Base-by-base conservation (phyloP, 64 coral and sea anemone genomes). In the Anthopleura sola region DNA sequence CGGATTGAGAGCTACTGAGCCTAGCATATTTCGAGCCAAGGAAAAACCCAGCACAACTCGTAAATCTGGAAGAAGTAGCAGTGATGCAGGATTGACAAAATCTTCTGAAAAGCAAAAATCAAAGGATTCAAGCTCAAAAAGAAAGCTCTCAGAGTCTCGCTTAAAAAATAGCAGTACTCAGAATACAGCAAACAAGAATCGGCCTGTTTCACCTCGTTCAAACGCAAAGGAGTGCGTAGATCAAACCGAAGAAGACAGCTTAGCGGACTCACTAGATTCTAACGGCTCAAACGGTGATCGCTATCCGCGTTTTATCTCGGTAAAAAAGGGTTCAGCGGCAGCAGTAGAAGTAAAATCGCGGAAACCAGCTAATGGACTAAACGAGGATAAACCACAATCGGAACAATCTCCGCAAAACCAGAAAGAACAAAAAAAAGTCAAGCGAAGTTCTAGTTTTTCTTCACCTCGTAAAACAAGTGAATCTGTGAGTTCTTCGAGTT, bases 231-330 rank as follows among this genome's bases (percentile, higher is more conserved):
- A 48, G 17, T 24, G 8, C 16, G 26, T 31, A 29, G 50, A 83
- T 24, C 50, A 58, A 19, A 23, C 29, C 0, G 29, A 5, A 54
- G 50, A 83, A 20, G 39, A 34, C 34, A 60, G 19, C 39, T 60
- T 29, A 57, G 26, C 32, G 31, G 82, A 83, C n/a, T 83, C 55
- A 16, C 39, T 17, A 1, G 82, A 83, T 81, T 81, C 78, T 36
- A 15, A 26, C 31, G 24, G 47, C 5, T 83, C 55, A 2, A 83
- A 54, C 34, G 50, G 82, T 33, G 82, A 83, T 83, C 53, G 89
- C 29, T 91, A 91, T 91, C 89, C 89, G 39, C 76, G 86, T 5
- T 91, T 91, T 82, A 91, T 91, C 40, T 69, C 55, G 34, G 84
- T 90, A 24, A 90, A 86, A 8, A 36, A 75, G 78, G 54, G 50